Percentiles rank a stretch among this genome's conserved stretches.
Evolutionary conservation across 2,888 invertebrate genomes (phyloP).

Genomic region (Stenoptilia bipunctidactyla): DNA sequence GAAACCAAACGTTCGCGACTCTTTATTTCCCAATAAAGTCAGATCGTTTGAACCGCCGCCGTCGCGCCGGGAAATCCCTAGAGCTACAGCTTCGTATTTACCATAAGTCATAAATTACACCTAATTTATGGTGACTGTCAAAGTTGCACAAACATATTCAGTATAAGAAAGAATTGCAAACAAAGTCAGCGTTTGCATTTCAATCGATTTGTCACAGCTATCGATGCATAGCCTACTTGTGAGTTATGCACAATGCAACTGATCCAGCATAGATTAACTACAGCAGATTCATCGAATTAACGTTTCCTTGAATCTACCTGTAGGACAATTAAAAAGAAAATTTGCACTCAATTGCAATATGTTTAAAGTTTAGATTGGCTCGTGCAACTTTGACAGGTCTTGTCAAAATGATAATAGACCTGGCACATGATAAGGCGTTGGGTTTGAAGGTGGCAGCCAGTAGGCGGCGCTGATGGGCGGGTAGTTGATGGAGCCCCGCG

Average conservation of each 20-base stretch:
- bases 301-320: neutral
- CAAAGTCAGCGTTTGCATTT: too few species aligned
- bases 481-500: conserved; percentile 64
- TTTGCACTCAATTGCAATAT: neutral
- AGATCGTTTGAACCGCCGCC: too few species aligned
- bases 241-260: neutral
- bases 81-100: too few species aligned
- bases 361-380: neutral
- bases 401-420: conserved; percentile 65
- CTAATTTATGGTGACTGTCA: too few species aligned
- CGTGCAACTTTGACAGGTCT: too few species aligned
- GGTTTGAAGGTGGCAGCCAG: conserved; percentile 85
- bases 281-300: neutral
- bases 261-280: neutral
- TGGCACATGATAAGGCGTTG: conserved; percentile 87
- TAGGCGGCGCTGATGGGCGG: conserved; percentile 87
- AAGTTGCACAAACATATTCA: too few species aligned
- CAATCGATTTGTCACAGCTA: neutral
- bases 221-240: neutral
- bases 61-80: too few species aligned
- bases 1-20: neutral
- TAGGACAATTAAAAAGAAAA: too few species aligned
- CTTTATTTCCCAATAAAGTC: too few species aligned
- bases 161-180: too few species aligned
- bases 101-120: too few species aligned